These are phyloP conservation scores for Formicarius rufipectus DNA, from an alignment of 2,113 vertebrate species.

Conservation along the genomic window DNA sequence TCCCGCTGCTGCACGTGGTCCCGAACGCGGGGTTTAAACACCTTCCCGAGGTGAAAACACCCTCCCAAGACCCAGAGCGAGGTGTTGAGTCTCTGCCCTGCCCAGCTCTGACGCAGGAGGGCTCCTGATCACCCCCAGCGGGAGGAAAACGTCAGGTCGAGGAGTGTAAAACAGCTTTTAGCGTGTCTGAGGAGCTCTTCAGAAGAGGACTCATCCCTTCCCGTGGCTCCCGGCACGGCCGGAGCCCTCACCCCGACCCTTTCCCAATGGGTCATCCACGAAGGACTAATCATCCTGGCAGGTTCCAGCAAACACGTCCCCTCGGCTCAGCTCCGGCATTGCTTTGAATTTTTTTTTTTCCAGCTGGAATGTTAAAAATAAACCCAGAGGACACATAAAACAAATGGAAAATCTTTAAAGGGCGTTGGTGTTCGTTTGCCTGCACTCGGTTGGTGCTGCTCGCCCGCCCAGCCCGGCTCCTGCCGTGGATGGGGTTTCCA, in stretches of 20 bases:
- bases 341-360: neutral
- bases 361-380: constrained; percentile 41
- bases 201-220: neutral
- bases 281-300: neutral
- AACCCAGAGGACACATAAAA: neutral
- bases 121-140: neutral
- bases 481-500: accelerated
- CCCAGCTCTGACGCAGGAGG: neutral
- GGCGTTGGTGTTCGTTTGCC: neutral
- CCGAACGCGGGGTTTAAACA: neutral
- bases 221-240: accelerated
- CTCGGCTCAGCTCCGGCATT: neutral
- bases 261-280: neutral
- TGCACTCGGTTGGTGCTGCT: neutral
- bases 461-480: neutral
- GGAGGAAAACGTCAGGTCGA: neutral
- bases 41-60: neutral
- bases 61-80: neutral
- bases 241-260: neutral
- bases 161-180: neutral
- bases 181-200: neutral
- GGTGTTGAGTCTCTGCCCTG: neutral
- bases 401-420: constrained; percentile 27
- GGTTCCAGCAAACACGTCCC: neutral
- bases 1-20: accelerated